Evolutionary conservation across 2,797 vertebrate species (phyloP), one percentile per base, ranked within the genome.

Genomic region (Cuculus canorus): DNA sequence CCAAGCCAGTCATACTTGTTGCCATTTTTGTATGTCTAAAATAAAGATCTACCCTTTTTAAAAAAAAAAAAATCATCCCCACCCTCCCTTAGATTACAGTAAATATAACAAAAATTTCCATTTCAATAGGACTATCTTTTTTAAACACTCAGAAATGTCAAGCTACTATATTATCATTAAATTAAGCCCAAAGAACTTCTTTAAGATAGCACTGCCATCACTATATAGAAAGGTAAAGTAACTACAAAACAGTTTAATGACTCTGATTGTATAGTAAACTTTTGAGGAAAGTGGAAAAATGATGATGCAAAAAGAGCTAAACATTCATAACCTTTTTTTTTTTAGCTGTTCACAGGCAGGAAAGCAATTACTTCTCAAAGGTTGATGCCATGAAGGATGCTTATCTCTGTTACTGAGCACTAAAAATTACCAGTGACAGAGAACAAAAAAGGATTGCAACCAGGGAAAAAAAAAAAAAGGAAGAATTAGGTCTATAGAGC

Each of bases 351-450:
- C 91, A 93, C 54, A 86, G 39, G 16, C 48, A 76, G 52, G 63
- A 90, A 95, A 92, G 77, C 76, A 91, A 88, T 94, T 95, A 91
- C 80, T 91, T 91, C 63, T 93, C 86, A 87, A 94, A 96, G 61
- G 69, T 2, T 71, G 75, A 82, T 92, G 56, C 48, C 23, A 33
- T 76, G 80, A 94, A 93, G 80, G 82, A 91, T 72, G 52, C 63
- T 93, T 90, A 77, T 91, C 73, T 94, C 66, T 91, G 1, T 50
- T 82, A n/a, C 72, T 28, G 28, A 91, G 69, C 39, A 72, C 60
- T 60, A 52, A 90, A 93, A 90, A 88, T 87, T 78, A 73, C 82
- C 64, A 86, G 35, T 5, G 28, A 83, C 52, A 88, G 66, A 84
- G 15, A 76, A 39, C 77, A 92, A 92, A 93, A 88, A 84, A 22